A percentile compares a stretch with the other conserved stretches of the same genome.
phyloP scores from a whole-genome alignment of 1,140 invertebrate species.

The Brachionus sp. region DNA sequence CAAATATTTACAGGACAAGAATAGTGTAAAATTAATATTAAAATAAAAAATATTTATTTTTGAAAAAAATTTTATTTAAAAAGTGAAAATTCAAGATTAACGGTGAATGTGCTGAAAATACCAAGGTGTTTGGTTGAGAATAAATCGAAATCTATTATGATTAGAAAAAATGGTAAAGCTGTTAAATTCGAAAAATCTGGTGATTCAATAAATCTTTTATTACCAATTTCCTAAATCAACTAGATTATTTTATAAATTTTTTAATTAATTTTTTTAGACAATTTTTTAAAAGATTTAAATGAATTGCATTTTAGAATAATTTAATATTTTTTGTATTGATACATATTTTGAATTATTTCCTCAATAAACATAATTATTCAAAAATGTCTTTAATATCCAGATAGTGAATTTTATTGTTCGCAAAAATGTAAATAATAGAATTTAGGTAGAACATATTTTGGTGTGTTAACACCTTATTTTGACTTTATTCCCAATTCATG shows the following conservation, averaged over 20 bases:
- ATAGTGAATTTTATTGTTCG: too few relatives aligned
- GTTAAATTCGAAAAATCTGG: constrained; percentile 38
- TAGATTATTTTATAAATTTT: not conserved
- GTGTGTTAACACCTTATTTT: too few relatives aligned
- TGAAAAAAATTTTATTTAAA: not conserved
- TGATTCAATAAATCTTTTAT: constrained; percentile 34
- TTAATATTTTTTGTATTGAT: too few relatives aligned
- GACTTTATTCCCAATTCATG: too few relatives aligned
- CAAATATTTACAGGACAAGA: constrained; percentile 21
- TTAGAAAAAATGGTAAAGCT: constrained; percentile 17
- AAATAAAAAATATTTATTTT: not conserved
- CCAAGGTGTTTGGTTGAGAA: constrained; percentile 32
- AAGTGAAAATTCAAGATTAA: not conserved
- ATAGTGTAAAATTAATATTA: not conserved
- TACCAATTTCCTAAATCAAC: not conserved
- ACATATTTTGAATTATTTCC: too few relatives aligned
- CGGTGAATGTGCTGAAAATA: constrained; percentile 31
- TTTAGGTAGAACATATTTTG: too few relatives aligned
- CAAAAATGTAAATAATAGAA: too few relatives aligned
- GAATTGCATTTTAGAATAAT: not conserved
- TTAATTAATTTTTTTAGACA: not conserved
- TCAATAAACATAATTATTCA: too few relatives aligned
- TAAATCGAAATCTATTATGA: constrained; percentile 34
- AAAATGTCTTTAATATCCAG: too few relatives aligned
- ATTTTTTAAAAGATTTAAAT: not conserved